phyloP scores from a whole-genome alignment of 2,888 invertebrate genomes.

The Nymphalis c-album region DNA sequence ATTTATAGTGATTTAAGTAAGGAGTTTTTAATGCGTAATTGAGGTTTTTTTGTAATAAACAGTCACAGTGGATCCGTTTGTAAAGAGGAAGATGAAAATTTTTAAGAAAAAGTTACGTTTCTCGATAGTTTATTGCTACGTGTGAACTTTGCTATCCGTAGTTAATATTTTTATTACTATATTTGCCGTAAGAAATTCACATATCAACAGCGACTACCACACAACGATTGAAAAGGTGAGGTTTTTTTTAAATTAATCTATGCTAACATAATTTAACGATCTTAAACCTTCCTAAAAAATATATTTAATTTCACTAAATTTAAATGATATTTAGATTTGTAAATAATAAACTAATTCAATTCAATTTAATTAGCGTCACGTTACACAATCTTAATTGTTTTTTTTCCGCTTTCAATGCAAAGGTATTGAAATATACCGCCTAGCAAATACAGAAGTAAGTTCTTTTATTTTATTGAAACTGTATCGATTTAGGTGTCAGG shows the following conservation, averaged over 20 bases:
- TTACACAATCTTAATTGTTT: not conserved
- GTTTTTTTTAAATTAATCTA: not conserved
- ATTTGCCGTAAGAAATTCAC: slow-evolving; percentile 42
- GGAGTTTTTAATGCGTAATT: slow-evolving; percentile 19
- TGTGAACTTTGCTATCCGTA: slow-evolving; percentile 43
- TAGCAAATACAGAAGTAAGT: too few relatives aligned
- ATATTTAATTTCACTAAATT: too few relatives aligned
- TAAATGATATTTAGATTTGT: too few relatives aligned
- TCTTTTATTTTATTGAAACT: not conserved
- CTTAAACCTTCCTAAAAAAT: too few relatives aligned
- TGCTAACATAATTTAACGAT: not conserved
- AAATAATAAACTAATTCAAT: not conserved
- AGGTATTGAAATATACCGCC: too few relatives aligned
- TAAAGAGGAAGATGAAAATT: slow-evolving; percentile 77
- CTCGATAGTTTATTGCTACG: slow-evolving; percentile 62
- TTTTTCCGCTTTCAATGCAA: not conserved
- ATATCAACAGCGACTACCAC: slow-evolving; percentile 53
- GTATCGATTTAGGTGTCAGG: not conserved
- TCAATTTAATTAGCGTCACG: not conserved
- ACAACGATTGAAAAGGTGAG: slow-evolving; percentile 23
- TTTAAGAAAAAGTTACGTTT: slow-evolving; percentile 77
- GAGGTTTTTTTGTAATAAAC: slow-evolving; percentile 16
- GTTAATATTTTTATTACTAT: slow-evolving; percentile 25
- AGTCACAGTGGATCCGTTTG: slow-evolving; percentile 69
- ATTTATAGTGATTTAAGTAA: slow-evolving; percentile 15